These are phyloP conservation scores for Oreohelix idahoensis DNA, from an alignment of 1,140 invertebrate genomes.

Conservation along the genomic window DNA sequence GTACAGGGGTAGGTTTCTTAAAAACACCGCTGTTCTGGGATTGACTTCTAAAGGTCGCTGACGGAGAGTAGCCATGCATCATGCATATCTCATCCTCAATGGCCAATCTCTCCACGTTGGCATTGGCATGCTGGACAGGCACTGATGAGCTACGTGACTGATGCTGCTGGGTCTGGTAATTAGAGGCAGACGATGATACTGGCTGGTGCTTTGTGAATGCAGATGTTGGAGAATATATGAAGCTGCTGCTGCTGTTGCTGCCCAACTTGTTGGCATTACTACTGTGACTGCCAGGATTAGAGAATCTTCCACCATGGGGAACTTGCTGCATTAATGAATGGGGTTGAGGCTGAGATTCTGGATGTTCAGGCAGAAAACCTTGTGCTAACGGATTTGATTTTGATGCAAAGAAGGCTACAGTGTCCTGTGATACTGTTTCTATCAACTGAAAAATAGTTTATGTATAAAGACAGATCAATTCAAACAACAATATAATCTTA, in stretches of 20 bases:
- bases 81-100: slow-evolving; percentile 7
- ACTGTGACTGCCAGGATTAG: not conserved
- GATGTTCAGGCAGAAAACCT: not conserved
- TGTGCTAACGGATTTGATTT: not conserved
- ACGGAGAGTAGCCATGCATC: not conserved
- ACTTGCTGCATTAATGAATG: not conserved
- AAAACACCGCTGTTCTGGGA: slow-evolving; percentile 16
- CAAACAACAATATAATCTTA: too few species aligned
- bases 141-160: slow-evolving; percentile 24
- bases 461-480: not conserved
- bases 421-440: slow-evolving; percentile 26
- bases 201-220: slow-evolving; percentile 18
- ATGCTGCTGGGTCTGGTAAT: slow-evolving; percentile 1
- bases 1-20: slow-evolving; percentile 20
- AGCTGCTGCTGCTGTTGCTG: not conserved
- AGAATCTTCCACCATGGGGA: not conserved
- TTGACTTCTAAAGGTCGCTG: not conserved
- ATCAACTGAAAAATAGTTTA: slow-evolving; percentile 27
- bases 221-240: not conserved
- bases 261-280: not conserved
- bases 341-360: not conserved
- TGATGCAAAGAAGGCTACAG: not conserved
- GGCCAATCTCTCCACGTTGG: not conserved
- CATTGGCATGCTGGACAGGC: not conserved
- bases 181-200: not conserved